Evolutionary conservation across 1,140 invertebrate genomes (phyloP).

Genomic region (Sitodiplosis mosellana): DNA sequence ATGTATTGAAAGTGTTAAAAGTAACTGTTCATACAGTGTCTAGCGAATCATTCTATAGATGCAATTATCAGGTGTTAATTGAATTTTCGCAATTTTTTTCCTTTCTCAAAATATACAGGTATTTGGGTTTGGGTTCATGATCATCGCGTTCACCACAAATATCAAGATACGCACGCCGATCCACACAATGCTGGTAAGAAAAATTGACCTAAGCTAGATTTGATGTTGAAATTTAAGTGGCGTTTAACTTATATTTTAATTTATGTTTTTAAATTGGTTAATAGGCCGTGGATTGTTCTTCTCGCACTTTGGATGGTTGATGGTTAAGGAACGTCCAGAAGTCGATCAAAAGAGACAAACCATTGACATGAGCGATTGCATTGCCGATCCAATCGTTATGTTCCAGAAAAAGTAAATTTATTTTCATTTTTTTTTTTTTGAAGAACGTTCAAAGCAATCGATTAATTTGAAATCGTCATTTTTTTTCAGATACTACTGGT

Average conservation of each 20-base stretch:
- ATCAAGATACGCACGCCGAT: conserved; percentile 44
- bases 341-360: conserved; percentile 42
- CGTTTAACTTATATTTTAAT: too few species aligned
- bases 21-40: too few species aligned
- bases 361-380: conserved; percentile 51
- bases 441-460: not conserved
- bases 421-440: not conserved
- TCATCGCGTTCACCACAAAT: conserved; percentile 41
- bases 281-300: conserved; percentile 48
- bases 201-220: too few species aligned
- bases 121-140: too few species aligned
- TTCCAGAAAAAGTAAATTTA: conserved; percentile 45
- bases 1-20: too few species aligned
- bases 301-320: conserved; percentile 40
- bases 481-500: conserved; percentile 29
- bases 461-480: not conserved
- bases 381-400: conserved; percentile 44
- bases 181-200: conserved; percentile 42
- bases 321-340: conserved; percentile 36
- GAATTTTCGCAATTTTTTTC: too few species aligned
- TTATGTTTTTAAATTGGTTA: too few species aligned
- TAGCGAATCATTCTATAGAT: too few species aligned
- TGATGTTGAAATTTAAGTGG: too few species aligned
- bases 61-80: too few species aligned
- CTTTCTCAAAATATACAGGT: too few species aligned